Evolutionary conservation across 2,888 invertebrate species (phyloP).

Genomic region (Smittia sp.): DNA sequence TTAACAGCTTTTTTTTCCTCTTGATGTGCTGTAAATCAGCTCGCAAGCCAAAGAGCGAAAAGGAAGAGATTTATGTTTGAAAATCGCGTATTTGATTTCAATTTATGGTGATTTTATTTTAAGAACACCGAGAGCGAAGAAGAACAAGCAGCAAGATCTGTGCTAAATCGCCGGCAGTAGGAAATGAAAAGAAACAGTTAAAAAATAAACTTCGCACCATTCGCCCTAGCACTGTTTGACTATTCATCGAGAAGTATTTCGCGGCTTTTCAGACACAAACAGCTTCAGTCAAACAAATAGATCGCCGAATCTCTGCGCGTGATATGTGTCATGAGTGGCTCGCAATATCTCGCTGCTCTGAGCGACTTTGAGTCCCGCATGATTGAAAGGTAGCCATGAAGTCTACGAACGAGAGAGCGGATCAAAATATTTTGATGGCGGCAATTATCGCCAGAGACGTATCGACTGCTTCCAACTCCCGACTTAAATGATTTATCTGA

Average conservation of each 20-base stretch:
- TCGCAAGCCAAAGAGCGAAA: neutral
- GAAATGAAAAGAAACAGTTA: conserved; percentile 28
- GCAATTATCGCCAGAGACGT: neutral
- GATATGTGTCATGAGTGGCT: conserved; percentile 31
- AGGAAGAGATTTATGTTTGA: conserved; percentile 27
- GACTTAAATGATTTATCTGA: neutral
- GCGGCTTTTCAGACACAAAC: neutral
- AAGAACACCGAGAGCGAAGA: neutral
- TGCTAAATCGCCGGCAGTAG: conserved; percentile 21
- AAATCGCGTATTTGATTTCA: conserved; percentile 30
- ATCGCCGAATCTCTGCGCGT: neutral
- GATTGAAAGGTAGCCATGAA: conserved; percentile 38
- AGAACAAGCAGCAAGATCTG: neutral
- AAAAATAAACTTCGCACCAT: neutral
- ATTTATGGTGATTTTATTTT: conserved; percentile 24
- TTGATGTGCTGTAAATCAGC: neutral
- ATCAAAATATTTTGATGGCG: conserved; percentile 25
- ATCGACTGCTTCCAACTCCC: neutral
- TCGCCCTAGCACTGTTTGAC: neutral
- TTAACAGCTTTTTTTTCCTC: conserved; percentile 25
- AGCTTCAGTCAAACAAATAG: neutral
- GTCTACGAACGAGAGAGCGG: conserved; percentile 18
- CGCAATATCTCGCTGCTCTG: neutral
- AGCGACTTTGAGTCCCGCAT: neutral
- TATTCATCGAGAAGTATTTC: neutral